These are phyloP conservation scores for Falco novaeseelandiae DNA, from an alignment of 2,797 vertebrate genomes.

Conservation along the genomic window DNA sequence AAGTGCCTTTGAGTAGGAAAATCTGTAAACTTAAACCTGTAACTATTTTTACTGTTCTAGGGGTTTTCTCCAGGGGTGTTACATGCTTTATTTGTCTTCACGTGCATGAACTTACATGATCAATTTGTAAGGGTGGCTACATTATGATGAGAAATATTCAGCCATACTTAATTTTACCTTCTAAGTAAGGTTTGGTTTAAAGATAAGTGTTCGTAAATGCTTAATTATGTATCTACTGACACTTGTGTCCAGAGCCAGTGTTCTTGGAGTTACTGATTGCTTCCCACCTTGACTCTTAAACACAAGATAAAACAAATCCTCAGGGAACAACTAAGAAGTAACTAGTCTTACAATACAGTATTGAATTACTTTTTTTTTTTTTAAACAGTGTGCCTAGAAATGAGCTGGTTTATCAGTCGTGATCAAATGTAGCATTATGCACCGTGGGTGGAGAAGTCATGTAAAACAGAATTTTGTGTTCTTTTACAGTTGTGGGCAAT, in stretches of 20 bases:
- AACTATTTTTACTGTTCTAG: neutral
- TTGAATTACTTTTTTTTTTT: neutral
- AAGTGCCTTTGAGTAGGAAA: neutral
- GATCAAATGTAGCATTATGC: neutral
- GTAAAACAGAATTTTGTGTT: neutral
- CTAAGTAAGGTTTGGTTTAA: neutral
- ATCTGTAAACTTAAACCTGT: neutral
- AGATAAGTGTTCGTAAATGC: neutral
- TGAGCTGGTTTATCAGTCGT: neutral
- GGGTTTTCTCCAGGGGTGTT: neutral
- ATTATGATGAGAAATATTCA: neutral
- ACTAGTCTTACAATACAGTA: neutral
- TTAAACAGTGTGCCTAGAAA: neutral
- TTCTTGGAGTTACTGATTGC: conserved; percentile 19
- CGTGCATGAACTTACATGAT: neutral
- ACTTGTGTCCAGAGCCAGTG: neutral
- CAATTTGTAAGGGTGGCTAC: neutral
- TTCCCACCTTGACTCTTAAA: neutral
- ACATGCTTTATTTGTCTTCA: neutral
- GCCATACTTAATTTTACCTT: neutral
- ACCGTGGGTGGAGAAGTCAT: neutral
- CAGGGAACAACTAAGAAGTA: neutral
- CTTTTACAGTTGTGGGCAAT: neutral
- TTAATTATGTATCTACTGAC: neutral
- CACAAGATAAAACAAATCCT: neutral